Evolutionary conservation across 2,797 vertebrate genomes (phyloP).

Genomic region (Sebastes cheni): DNA sequence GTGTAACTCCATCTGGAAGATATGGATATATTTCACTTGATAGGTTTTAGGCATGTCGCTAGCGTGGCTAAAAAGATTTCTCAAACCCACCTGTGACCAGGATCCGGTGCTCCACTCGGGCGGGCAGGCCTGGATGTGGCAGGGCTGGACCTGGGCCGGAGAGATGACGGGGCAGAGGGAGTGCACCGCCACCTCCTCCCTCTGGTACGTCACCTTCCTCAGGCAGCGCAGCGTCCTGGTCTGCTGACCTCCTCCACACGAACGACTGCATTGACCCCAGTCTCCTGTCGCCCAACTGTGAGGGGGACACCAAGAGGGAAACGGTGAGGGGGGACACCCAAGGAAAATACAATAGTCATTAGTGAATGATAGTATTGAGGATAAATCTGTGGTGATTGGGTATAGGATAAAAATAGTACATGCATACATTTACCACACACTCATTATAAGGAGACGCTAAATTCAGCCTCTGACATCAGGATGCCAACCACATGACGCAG

Average conservation of each 20-base stretch:
- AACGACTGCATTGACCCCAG: constrained; percentile 89
- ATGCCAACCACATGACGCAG: constrained; percentile 25
- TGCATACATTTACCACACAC: neutral
- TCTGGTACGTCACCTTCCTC: constrained; percentile 89
- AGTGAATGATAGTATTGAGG: neutral
- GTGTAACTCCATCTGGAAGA: too few species aligned
- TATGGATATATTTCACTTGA: too few species aligned
- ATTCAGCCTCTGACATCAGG: constrained; percentile 31
- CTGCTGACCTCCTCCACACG: constrained; percentile 92
- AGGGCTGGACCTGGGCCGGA: constrained; percentile 87
- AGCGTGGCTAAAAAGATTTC: neutral
- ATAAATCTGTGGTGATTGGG: neutral
- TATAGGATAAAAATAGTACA: neutral
- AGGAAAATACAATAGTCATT: neutral
- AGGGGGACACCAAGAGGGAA: neutral
- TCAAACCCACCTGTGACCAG: constrained; percentile 90
- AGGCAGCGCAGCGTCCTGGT: constrained; percentile 87
- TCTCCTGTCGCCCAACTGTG: constrained; percentile 89
- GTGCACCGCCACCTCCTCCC: constrained; percentile 86
- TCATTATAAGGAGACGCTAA: neutral
- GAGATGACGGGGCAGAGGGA: constrained; percentile 90
- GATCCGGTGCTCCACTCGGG: constrained; percentile 89
- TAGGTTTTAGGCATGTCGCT: too few species aligned
- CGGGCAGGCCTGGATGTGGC: constrained; percentile 88
- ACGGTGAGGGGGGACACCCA: neutral